These are phyloP conservation scores for Pseudopodoces humilis DNA, from an alignment of 2,113 vertebrate genomes.

Conservation along the genomic window DNA sequence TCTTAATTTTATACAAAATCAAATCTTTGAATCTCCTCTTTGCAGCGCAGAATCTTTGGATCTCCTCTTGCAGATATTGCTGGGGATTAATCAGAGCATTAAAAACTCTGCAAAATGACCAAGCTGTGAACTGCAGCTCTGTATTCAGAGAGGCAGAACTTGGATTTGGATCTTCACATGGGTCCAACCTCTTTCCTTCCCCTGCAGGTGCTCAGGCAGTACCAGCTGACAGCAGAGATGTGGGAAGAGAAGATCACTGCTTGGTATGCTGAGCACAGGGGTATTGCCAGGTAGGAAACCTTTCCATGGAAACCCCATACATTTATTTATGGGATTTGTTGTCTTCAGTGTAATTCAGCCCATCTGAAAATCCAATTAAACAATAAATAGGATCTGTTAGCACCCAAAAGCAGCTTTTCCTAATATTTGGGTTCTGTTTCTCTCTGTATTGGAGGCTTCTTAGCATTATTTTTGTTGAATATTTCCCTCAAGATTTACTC, in stretches of 20 bases:
- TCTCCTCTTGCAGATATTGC: not conserved
- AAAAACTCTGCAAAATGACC: not conserved
- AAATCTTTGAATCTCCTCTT: not conserved
- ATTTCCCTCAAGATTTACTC: not conserved
- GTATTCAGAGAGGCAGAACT: not conserved
- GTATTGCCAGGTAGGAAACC: constrained; percentile 84
- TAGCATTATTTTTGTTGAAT: not conserved
- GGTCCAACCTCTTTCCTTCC: not conserved
- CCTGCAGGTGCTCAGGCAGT: constrained; percentile 89
- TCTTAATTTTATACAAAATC: not conserved
- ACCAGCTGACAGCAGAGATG: constrained; percentile 94
- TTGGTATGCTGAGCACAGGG: constrained; percentile 92
- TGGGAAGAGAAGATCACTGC: constrained; percentile 95
- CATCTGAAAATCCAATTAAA: not conserved
- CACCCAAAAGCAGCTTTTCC: not conserved
- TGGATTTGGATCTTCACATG: not conserved
- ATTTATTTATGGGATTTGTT: not conserved
- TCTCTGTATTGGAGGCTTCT: not conserved
- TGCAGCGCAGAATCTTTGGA: not conserved
- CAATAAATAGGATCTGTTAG: not conserved
- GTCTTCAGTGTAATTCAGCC: not conserved
- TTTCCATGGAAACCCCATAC: not conserved
- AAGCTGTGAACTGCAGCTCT: not conserved
- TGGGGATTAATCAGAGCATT: not conserved
- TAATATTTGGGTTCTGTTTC: not conserved